Evolutionary conservation across 2,797 vertebrate species (phyloP).

Genomic region (Chromobotia macracanthus): DNA sequence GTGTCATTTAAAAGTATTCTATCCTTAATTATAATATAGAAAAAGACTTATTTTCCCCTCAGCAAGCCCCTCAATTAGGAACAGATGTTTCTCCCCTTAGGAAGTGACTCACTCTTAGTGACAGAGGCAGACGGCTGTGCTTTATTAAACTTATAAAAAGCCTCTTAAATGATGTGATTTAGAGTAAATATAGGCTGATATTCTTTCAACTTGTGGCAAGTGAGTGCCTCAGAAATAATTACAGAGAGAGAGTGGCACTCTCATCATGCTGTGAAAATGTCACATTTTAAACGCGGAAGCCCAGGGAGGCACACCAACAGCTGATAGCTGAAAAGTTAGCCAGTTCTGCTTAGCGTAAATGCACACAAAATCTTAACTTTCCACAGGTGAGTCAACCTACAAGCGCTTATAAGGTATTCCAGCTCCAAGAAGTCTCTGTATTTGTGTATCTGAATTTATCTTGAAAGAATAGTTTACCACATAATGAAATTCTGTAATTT

Average conservation of each 20-base stretch:
- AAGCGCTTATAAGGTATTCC: too few species aligned
- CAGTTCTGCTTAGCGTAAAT: conserved; percentile 49
- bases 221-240: conserved; percentile 76
- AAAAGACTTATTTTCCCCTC: conserved; percentile 67
- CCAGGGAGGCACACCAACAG: conserved; percentile 44
- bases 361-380: neutral
- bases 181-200: conserved; percentile 73
- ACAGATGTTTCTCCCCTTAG: conserved; percentile 76
- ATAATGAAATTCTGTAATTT: too few species aligned
- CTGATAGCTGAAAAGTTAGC: conserved; percentile 51
- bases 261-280: conserved; percentile 55
- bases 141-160: conserved; percentile 77
- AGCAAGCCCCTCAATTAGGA: conserved; percentile 70
- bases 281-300: conserved; percentile 38
- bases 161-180: conserved; percentile 73
- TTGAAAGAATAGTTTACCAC: too few species aligned
- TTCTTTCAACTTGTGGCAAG: conserved; percentile 70
- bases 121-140: conserved; percentile 69
- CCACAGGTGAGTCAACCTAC: neutral
- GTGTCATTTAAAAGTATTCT: conserved; percentile 66
- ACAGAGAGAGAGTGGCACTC: conserved; percentile 49
- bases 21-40: conserved; percentile 69
- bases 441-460: too few species aligned
- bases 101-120: conserved; percentile 73
- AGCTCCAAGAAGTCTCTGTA: too few species aligned